phyloP scores from a whole-genome alignment of 2,888 invertebrate genomes.

The Scelioninae gen. 1 region DNA sequence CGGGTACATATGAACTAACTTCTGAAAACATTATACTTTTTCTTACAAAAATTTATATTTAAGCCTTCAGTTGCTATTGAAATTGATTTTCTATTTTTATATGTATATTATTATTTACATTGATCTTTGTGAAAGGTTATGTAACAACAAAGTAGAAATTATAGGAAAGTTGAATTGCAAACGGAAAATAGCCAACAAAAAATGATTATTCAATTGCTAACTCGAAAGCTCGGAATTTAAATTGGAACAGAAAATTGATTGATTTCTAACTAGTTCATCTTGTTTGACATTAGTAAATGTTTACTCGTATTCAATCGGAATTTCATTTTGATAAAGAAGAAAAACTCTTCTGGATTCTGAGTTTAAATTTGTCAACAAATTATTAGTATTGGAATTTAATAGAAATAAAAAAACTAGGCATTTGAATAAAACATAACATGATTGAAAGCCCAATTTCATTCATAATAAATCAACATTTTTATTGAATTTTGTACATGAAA shows the following conservation, averaged over 20 bases:
- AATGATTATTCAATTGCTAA: neutral
- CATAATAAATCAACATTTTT: constrained; percentile 20
- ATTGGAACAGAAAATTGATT: neutral
- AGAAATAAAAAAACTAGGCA: neutral
- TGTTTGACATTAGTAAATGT: neutral
- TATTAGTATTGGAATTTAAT: too few relatives aligned
- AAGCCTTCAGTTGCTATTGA: neutral
- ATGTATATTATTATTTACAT: constrained; percentile 5
- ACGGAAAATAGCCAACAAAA: neutral
- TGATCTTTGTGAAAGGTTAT: neutral
- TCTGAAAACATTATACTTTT: neutral
- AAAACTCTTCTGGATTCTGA: neutral
- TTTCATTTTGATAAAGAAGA: neutral
- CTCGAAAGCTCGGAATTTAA: neutral
- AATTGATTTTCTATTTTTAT: constrained; percentile 1
- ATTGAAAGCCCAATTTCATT: neutral
- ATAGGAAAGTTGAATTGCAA: constrained; percentile 2
- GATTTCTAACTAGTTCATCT: neutral
- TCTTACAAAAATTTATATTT: neutral
- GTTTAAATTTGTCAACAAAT: neutral
- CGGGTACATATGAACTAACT: too few relatives aligned
- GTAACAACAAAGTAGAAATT: neutral
- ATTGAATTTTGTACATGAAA: constrained; percentile 13
- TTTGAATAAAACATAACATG: neutral
- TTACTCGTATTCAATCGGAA: neutral